Percentiles rank a stretch among this genome's conserved stretches.
Evolutionary conservation across 2,888 invertebrate species (phyloP).

Genomic region (Oxycera nigricornis): DNA sequence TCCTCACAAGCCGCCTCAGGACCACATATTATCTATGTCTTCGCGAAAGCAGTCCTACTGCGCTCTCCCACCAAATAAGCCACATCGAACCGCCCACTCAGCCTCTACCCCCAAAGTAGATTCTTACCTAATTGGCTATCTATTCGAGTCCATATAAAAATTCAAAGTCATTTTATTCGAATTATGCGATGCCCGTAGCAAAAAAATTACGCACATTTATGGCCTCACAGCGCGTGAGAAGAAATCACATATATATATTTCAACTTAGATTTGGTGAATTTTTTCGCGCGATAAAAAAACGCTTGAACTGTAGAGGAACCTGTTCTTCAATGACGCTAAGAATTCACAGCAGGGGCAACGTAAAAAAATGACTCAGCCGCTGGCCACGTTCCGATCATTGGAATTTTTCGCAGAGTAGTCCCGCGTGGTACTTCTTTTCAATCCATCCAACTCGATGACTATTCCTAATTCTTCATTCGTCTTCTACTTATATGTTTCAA

Average conservation of each 20-base stretch:
- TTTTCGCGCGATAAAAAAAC: too few relatives aligned
- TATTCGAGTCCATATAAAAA: background rate
- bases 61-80: background rate
- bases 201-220: conserved; percentile 2
- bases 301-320: conserved; percentile 4
- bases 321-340: conserved; percentile 3
- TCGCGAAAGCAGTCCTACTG: too few relatives aligned
- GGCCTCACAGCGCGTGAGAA: background rate
- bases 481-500: background rate
- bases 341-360: background rate
- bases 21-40: too few relatives aligned
- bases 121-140: background rate
- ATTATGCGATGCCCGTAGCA: background rate
- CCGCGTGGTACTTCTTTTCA: background rate
- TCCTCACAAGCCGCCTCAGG: too few relatives aligned
- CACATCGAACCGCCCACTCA: background rate
- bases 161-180: background rate
- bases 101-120: background rate
- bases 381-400: background rate
- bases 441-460: background rate
- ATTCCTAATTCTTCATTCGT: background rate
- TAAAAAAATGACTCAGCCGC: conserved; percentile 20
- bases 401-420: conserved; percentile 5
- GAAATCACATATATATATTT: background rate
- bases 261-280: background rate